Base-by-base conservation (phyloP, 2,888 invertebrate genomes). In the Baccha elongata region DNA sequence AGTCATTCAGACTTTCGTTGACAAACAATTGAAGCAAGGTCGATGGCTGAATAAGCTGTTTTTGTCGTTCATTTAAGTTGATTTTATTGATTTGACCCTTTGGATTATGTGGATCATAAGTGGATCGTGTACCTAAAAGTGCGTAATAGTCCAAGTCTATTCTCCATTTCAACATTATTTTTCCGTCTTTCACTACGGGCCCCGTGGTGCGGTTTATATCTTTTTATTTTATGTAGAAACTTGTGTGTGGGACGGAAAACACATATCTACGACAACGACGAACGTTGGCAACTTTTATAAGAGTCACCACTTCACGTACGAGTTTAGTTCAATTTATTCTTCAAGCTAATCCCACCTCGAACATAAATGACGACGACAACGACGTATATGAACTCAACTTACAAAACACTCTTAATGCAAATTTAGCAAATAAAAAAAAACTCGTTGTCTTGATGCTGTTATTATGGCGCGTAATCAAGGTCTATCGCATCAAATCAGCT, bases 381-480 rank as follows among this genome's bases (percentile, higher is more conserved):
- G n/a, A 35, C 19, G 7, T 11, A 7, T 52, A 3, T 72, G 48
- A 68, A 52, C 72, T 73, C 62, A 68, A 52, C 72, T 73, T 68
- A 73, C 62, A 58, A 46, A 32, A 73, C 19, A 46, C 60, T 48
- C 76, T 80, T 29, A 32, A 80, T 80, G 79, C 79, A 80, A 74
- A 80, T 80, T 35, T 53, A 53, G 42, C 15, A 62, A 46, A 73
- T 55, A 35, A 21, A 44, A 42, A 71, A 21, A 29, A 23, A 23
- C 23, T 48, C 21, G 71, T 71, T 42, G 62, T 23, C 53, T 67
- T 19, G 19, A 37, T 37, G 69, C 19, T 58, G 50, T 64, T 80
- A 74, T 62, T 68, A 68, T 74, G 74, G 79, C 53, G 53, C 55
- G 74, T 64, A 68, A 80, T 80, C 79, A 80, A 80, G 79, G 79